These are phyloP conservation scores for Yponomeuta cagnagella DNA, from an alignment of 2,888 invertebrate species.

Conservation along the genomic window DNA sequence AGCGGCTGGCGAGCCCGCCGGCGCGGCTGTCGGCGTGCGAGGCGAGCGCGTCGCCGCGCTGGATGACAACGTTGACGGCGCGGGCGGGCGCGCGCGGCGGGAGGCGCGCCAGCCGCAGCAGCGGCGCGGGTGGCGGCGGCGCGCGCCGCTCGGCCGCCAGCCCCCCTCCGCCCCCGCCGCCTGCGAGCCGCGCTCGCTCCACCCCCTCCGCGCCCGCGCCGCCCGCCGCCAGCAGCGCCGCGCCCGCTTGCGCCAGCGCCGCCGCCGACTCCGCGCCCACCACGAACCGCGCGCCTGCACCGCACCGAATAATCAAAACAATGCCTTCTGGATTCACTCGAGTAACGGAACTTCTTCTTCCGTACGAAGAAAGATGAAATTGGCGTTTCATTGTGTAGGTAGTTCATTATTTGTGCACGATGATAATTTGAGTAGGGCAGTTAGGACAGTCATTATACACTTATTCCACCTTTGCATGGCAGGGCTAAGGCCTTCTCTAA, in stretches of 20 bases:
- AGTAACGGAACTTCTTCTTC: neutral
- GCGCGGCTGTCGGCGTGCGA: constrained; percentile 85
- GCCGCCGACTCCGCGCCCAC: constrained; percentile 49
- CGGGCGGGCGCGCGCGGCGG: constrained; percentile 36
- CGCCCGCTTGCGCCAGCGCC: constrained; percentile 41
- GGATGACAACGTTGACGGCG: constrained; percentile 81
- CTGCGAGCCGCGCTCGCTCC: constrained; percentile 34
- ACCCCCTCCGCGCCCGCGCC: constrained; percentile 27
- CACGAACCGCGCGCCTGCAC: constrained; percentile 53
- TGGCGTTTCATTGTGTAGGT: neutral
- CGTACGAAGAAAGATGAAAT: neutral
- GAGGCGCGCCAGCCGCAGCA: constrained; percentile 27
- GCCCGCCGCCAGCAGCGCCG: constrained; percentile 30
- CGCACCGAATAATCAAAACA: neutral
- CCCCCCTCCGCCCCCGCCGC: constrained; percentile 27
- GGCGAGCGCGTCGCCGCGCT: constrained; percentile 76
- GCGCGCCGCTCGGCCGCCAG: constrained; percentile 27
- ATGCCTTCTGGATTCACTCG: neutral
- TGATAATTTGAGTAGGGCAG: too few relatives aligned
- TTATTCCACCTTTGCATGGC: too few relatives aligned
- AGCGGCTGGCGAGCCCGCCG: constrained; percentile 80
- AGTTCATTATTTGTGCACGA: too few relatives aligned
- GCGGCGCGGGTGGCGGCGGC: constrained; percentile 21
- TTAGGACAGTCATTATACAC: too few relatives aligned
- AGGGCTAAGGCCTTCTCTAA: too few relatives aligned